Base-by-base conservation (phyloP, 2,797 vertebrate species). In the Momotus momota region DNA sequence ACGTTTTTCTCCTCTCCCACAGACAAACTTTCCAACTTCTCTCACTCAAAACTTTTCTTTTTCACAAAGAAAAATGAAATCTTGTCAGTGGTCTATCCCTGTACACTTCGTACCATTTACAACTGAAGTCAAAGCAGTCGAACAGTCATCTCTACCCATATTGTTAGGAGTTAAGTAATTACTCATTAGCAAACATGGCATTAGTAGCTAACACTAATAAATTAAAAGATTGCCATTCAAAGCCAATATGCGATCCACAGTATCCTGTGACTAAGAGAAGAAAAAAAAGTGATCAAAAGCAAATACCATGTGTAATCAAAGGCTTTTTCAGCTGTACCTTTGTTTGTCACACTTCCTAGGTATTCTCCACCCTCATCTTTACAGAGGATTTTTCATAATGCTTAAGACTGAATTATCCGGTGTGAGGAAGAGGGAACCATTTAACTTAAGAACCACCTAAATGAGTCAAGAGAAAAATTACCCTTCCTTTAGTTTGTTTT, bases 231-330 rank as follows among this genome's bases (percentile, higher is more conserved):
- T 88, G 43, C 9, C 33, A 81, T 70, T 86, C 67, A 72, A 93
- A 88, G 40, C 22, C 70, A 45, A 77, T 35, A 79, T 1, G 7
- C 35, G 83, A 90, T 12, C 51, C 41, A 55, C 55, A 66, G 48
- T 62, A 90, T 29, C 65, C 74, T 73, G n/a, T 85, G 64, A 93
- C 90, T 91, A 94, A 77, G 65, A 54, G 35, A 35, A 35, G 8
- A 54, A 54, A 86, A 85, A 88, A 69, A 69, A 11, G 67, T 71
- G 33, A 93, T 70, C 78, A 74, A 94, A 96, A 88, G 78, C 31
- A 94, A 95, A 88, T 17, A 78, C 7, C 45, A 26, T 49, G 33
- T 62, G 90, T 84, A 80, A 82, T 54, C 35, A 79, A 84, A 94
- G 4, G 7, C 46, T 69, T 18, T 67, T 89, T 80, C 75, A 73